These are phyloP conservation scores for Noctilio leporinus DNA, from an alignment of 2,113 vertebrate genomes.

Conservation along the genomic window DNA sequence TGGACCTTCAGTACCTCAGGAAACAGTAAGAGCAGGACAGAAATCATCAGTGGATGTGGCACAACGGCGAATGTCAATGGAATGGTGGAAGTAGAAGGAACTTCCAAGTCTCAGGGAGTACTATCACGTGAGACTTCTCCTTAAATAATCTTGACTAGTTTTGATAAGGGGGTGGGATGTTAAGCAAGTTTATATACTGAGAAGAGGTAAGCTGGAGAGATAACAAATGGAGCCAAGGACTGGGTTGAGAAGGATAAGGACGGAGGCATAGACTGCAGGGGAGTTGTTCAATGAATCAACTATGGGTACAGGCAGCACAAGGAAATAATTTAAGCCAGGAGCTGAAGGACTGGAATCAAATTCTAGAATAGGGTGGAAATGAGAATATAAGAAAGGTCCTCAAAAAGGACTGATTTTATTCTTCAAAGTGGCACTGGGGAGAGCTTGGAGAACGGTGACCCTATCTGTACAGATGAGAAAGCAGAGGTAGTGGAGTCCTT, in stretches of 20 bases:
- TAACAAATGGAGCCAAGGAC: background rate
- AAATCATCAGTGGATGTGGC: background rate
- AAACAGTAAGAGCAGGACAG: background rate
- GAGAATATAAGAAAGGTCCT: background rate
- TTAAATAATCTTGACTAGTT: background rate
- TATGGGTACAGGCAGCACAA: background rate
- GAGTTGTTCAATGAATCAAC: background rate
- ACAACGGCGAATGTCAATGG: background rate
- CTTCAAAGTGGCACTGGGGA: background rate
- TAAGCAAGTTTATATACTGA: background rate
- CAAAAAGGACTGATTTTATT: background rate
- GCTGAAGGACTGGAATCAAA: background rate
- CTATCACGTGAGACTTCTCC: background rate
- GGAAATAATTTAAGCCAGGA: background rate
- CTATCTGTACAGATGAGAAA: background rate
- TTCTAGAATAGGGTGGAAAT: background rate
- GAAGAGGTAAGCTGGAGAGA: background rate
- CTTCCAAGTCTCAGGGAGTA: background rate
- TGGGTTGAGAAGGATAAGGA: background rate
- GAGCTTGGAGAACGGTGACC: background rate
- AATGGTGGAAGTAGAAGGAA: background rate
- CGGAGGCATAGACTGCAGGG: background rate
- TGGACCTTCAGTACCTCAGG: background rate
- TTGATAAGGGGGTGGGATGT: background rate
- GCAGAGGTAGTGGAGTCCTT: background rate